These are phyloP conservation scores for Melanotaenia trifasciata DNA, from an alignment of 2,797 vertebrate genomes.

Conservation along the genomic window DNA sequence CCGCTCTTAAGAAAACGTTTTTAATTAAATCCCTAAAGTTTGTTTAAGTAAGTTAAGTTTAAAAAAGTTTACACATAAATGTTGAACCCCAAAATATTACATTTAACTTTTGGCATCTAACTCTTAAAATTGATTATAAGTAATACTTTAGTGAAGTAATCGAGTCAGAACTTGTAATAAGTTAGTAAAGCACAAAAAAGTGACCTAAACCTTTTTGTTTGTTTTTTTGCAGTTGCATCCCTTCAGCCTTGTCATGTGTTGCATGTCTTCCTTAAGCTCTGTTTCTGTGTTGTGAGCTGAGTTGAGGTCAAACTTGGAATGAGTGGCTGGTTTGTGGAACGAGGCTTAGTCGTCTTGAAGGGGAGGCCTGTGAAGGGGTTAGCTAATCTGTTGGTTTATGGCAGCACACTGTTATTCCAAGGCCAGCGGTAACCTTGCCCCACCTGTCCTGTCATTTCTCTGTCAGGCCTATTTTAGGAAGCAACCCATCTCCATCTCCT, in stretches of 20 bases:
- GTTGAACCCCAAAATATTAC: too few species aligned
- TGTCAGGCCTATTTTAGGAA: slow-evolving; percentile 80
- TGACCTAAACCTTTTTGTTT: too few species aligned
- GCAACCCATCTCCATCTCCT: background rate
- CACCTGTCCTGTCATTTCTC: slow-evolving; percentile 87
- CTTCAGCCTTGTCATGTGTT: slow-evolving; percentile 13
- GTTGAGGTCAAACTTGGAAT: slow-evolving; percentile 57
- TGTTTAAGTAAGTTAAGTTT: too few species aligned
- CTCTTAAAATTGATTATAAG: too few species aligned
- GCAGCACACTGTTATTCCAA: slow-evolving; percentile 83
- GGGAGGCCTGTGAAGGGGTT: slow-evolving; percentile 56
- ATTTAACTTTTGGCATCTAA: too few species aligned
- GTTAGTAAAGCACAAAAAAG: background rate
- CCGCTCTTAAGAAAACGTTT: too few species aligned
- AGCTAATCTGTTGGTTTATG: slow-evolving; percentile 82
- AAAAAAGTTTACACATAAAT: too few species aligned
- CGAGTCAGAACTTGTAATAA: background rate
- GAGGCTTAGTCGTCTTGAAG: slow-evolving; percentile 37
- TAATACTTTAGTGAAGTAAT: background rate
- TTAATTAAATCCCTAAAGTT: too few species aligned
- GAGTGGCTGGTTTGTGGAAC: slow-evolving; percentile 43
- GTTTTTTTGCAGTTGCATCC: background rate
- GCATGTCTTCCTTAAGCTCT: slow-evolving; percentile 14
- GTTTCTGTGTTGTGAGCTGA: slow-evolving; percentile 24
- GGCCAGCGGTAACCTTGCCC: slow-evolving; percentile 68